A percentile compares a stretch with the other conserved stretches of the same genome.
phyloP scores from a whole-genome alignment of 2,888 invertebrate species.

The Vanessa cardui region DNA sequence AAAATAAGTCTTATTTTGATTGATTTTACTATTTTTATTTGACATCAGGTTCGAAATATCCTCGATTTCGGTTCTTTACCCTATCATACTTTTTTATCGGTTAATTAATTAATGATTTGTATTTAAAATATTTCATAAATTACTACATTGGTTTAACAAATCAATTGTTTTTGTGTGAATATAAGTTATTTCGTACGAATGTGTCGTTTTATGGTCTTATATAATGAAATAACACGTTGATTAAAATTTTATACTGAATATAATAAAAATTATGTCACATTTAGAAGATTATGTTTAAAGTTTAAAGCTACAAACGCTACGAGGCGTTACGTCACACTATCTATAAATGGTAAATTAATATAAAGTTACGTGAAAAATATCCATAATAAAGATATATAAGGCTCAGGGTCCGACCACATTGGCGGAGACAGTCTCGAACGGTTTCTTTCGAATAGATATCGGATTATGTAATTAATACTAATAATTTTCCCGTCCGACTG shows the following conservation, averaged over 20 bases:
- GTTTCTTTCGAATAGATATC: constrained; percentile 23
- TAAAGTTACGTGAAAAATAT: constrained; percentile 10
- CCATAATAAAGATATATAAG: constrained; percentile 7
- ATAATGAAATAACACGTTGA: not conserved
- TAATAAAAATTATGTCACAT: not conserved
- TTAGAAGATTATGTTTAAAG: not conserved
- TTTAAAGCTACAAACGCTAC: not conserved
- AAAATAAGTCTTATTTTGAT: not conserved
- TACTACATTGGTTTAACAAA: too few relatives aligned
- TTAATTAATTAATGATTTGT: too few relatives aligned
- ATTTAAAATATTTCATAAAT: too few relatives aligned
- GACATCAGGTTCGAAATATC: not conserved
- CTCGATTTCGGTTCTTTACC: too few relatives aligned
- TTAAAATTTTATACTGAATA: too few relatives aligned
- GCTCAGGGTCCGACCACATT: constrained; percentile 2
- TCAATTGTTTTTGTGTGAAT: too few relatives aligned
- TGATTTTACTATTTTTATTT: not conserved
- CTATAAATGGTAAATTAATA: constrained; percentile 11
- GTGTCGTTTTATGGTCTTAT: not conserved
- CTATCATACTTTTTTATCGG: too few relatives aligned
- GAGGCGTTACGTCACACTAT: not conserved
- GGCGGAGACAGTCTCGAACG: constrained; percentile 21
- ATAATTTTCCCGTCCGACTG: constrained; percentile 22
- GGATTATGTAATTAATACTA: constrained; percentile 30
- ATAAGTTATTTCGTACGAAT: too few relatives aligned